These are phyloP conservation scores for Premnoplex brunnescens DNA, from an alignment of 2,797 vertebrate genomes.

Conservation along the genomic window DNA sequence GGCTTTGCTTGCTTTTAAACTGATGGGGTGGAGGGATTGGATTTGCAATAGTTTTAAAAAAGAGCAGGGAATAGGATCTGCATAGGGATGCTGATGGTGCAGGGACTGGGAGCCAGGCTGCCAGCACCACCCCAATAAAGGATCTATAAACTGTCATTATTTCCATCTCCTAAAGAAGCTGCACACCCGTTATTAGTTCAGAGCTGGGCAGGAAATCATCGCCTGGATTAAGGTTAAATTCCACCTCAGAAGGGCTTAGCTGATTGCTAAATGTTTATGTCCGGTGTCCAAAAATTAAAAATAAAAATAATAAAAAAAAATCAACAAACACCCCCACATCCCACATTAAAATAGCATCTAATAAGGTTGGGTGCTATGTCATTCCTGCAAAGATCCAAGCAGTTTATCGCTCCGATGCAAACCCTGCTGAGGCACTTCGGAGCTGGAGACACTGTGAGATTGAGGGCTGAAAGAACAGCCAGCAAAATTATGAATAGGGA, in stretches of 20 bases:
- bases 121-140: slow-evolving; percentile 31
- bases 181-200: slow-evolving; percentile 37
- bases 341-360: not conserved
- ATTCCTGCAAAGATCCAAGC: slow-evolving; percentile 37
- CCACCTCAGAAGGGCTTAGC: slow-evolving; percentile 62
- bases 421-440: slow-evolving; percentile 44
- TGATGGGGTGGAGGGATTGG: not conserved
- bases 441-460: slow-evolving; percentile 66
- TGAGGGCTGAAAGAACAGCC: slow-evolving; percentile 61
- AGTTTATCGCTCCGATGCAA: slow-evolving; percentile 32
- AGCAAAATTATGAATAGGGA: slow-evolving; percentile 64
- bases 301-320: not conserved
- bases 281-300: slow-evolving; percentile 3
- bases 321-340: not conserved
- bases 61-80: not conserved
- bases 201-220: slow-evolving; percentile 62
- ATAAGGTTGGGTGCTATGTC: slow-evolving; percentile 28
- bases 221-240: slow-evolving; percentile 69
- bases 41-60: not conserved
- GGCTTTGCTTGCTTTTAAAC: not conserved
- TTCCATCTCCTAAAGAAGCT: slow-evolving; percentile 64
- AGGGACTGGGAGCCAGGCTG: not conserved
- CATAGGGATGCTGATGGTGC: not conserved
- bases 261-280: slow-evolving; percentile 3
- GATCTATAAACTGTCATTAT: slow-evolving; percentile 45